Conservation (phyloP, 2,113 vertebrate genomes). For the Melanerpes formicivorus region DNA sequence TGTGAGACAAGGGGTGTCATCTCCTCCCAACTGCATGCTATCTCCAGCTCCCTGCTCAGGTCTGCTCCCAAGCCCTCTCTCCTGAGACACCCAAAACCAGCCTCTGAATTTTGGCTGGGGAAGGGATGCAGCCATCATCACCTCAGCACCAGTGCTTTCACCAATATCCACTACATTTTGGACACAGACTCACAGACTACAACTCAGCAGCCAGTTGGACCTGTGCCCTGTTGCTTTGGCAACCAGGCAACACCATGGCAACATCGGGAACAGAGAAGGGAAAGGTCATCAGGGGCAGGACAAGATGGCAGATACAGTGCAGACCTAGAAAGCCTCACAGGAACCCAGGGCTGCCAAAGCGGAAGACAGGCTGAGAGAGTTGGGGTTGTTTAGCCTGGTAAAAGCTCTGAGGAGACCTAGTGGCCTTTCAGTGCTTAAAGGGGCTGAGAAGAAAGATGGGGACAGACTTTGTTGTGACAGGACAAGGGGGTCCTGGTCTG, state of each 20-base stretch:
- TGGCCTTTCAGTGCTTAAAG: too few relatives aligned
- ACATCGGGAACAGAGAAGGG: neutral
- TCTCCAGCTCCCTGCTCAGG: too few relatives aligned
- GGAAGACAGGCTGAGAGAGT: too few relatives aligned
- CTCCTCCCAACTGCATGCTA: neutral
- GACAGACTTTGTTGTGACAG: too few relatives aligned
- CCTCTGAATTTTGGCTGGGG: fast-evolving
- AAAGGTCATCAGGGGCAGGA: neutral
- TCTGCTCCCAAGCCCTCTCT: fast-evolving
- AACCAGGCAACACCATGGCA: neutral
- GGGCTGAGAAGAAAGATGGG: too few relatives aligned
- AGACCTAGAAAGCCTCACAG: too few relatives aligned
- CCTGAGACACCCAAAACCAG: neutral
- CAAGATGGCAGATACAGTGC: fast-evolving
- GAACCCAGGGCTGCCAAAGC: too few relatives aligned
- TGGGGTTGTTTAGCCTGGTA: too few relatives aligned
- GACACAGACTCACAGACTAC: neutral
- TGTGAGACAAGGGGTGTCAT: too few relatives aligned
- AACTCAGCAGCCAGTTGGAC: neutral
- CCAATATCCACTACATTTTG: neutral
- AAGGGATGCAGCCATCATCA: neutral
- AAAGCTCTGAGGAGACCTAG: too few relatives aligned
- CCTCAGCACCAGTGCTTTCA: neutral
- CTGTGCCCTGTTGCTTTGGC: too few relatives aligned
- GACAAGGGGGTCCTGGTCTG: too few relatives aligned